Evolutionary conservation across 2,888 invertebrate genomes (phyloP), one percentile per base, ranked within the genome.

Genomic region (Andrena praecox): DNA sequence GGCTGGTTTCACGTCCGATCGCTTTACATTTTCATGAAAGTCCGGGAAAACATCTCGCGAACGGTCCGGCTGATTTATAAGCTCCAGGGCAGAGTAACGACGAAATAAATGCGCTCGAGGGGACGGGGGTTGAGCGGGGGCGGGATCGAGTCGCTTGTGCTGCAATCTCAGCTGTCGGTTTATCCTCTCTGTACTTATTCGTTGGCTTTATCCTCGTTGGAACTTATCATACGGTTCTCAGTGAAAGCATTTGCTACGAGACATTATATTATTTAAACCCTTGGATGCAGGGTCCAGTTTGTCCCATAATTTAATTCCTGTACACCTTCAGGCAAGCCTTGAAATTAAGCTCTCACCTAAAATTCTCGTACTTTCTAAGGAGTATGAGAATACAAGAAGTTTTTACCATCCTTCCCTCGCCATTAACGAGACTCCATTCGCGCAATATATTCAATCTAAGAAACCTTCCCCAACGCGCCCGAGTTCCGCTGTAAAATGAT

Each of bases 1-100:
- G 68, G 48, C 10, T 31, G 60, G 27, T 50, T 64, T 24, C 12
- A 24, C 52, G 59, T 12, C 7, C 35, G 8, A 33, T 52, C 60
- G 76, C 54, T 80, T 80, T 82, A 80, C 71, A 76, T 80, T 80
- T 76, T 80, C 68, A 64, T 52, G 63, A 64, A 68, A 54, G n/a
- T 50, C 31, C n/a, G 50, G 56, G 48, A 27, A 72, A 77, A 68
- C 52, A 63, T 71, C 24, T 56, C 50, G 69, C 74, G 69, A 56
- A 56, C n/a, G 54, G 20, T 62, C n/a, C 24, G 16, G 62, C 12
- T 63, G 69, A 66, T 77, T 70, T 70, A 70, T 33, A 50, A 10
- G 70, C 16, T 50, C 10, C 27, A 20, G 31, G 20, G 27, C 7
- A 33, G 24, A 42, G 42, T 59, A 77, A 64, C 50, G 31, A 67